Conservation (phyloP, 2,888 invertebrate species). For the Phania funesta region DNA sequence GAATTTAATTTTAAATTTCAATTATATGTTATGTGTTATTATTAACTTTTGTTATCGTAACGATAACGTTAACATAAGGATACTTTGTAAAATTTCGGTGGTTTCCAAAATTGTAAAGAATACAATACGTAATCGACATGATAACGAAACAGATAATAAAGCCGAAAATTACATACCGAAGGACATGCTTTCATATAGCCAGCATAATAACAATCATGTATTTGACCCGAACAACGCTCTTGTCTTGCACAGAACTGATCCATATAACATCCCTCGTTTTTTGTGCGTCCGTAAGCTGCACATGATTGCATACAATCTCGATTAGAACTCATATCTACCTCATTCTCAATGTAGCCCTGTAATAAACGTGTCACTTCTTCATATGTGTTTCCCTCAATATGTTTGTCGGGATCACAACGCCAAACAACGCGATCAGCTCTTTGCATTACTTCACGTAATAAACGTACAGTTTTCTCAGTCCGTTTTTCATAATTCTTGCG, state of each 20-base stretch:
- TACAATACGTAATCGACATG: too few species aligned
- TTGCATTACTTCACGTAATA: conserved; percentile 85
- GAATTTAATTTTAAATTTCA: background rate
- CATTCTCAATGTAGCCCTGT: conserved; percentile 93
- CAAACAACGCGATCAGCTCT: conserved; percentile 86
- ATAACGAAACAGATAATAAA: too few species aligned
- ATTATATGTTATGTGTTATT: too few species aligned
- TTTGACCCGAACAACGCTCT: conserved; percentile 85
- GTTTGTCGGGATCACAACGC: conserved; percentile 88
- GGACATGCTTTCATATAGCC: conserved; percentile 94
- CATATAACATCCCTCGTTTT: conserved; percentile 87
- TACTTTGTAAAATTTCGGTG: too few species aligned
- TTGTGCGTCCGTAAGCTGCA: conserved; percentile 86
- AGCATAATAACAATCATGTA: conserved; percentile 88
- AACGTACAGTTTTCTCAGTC: conserved; percentile 84
- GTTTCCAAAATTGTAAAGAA: too few species aligned
- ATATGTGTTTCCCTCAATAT: conserved; percentile 84
- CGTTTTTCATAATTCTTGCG: conserved; percentile 85
- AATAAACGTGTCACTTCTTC: conserved; percentile 89
- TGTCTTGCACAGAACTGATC: conserved; percentile 86
- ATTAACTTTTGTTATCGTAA: too few species aligned
- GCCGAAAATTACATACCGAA: conserved; percentile 87
- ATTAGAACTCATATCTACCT: conserved; percentile 90
- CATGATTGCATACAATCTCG: conserved; percentile 90
- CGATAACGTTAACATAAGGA: too few species aligned